Base-by-base conservation (phyloP, 2,888 invertebrate genomes). In the Hydraecia micacea region DNA sequence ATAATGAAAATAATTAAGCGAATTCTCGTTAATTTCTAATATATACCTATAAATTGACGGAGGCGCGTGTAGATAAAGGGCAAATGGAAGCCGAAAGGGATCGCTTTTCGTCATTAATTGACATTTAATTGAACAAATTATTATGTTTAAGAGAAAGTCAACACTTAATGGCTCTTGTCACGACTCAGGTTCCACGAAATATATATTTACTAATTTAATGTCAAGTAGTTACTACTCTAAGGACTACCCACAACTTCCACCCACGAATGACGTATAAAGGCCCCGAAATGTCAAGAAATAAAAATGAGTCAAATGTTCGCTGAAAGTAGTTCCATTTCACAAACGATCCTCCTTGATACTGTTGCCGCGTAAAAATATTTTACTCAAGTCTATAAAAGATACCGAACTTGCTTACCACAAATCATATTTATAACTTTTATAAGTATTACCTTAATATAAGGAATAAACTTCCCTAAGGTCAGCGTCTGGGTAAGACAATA, bases 351-450 rank as follows among this genome's bases (percentile, higher is more conserved):
- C 69, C 68, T 65, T 65, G 46, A 28, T 69, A 73, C 52, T 32
- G 39, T 58, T 73, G 49, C 32, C 36, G 52, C 65, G 39, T 73
- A 83, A 83, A 83, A 86, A 78, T 72, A 78, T 84, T 71, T 78
- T 49, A 86, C 79, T 71, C 62, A 65, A 62, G 63, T 42, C 77
- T 55, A 78, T 86, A 86, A 86, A 84, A 86, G 67, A 83, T 83
- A 65, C 63, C 62, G 18, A 55, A 81, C 63, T 86, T 83, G 79
- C 83, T 86, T 74, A 75, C 86, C 72, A 84, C 79, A 79, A 88
- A 88, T 84, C 76, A 66, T 81, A 82, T 88, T 85, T 83, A 87
- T 88, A 88, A 84, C 85, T 87, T 88, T 84, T 85, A 79, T 82
- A 82, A 77, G 85, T 78, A 82, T 88, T 84, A 88, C 82, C 81